Percentiles rank a stretch among this genome's conserved stretches.
Conservation (phyloP, 2,888 invertebrate genomes). For the Notodromas monacha region DNA sequence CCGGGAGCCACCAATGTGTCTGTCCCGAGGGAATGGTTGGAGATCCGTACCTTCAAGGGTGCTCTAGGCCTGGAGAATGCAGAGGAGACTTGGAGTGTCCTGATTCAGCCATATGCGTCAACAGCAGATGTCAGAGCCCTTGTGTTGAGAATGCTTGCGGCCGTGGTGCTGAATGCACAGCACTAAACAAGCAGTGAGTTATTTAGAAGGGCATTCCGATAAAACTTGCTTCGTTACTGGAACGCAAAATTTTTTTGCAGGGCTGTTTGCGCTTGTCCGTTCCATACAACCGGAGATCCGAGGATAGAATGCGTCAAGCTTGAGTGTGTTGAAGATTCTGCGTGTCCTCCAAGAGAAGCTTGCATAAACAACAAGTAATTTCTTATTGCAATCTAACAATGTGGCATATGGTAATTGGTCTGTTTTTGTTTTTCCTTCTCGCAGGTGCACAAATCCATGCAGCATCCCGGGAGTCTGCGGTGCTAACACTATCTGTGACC, state of each 20-base stretch:
- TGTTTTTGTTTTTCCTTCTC: too few species aligned
- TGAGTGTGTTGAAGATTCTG: constrained; percentile 42
- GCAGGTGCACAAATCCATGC: constrained; percentile 55
- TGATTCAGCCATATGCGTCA: constrained; percentile 26
- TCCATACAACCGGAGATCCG: constrained; percentile 16
- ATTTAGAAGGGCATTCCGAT: background rate
- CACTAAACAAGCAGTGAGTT: background rate
- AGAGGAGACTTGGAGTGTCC: constrained; percentile 13
- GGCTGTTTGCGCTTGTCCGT: constrained; percentile 36
- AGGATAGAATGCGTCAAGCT: constrained; percentile 29
- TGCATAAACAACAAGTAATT: constrained; percentile 42
- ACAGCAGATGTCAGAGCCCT: constrained; percentile 34
- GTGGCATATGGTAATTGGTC: too few species aligned
- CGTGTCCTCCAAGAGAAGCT: constrained; percentile 32
- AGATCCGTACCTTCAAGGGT: constrained; percentile 35
- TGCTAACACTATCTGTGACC: constrained; percentile 25
- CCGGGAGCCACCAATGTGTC: constrained; percentile 38
- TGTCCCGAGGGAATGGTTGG: constrained; percentile 34
- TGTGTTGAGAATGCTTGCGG: constrained; percentile 26
- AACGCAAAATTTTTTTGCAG: constrained; percentile 12
- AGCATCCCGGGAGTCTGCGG: constrained; percentile 14
- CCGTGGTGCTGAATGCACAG: constrained; percentile 12
- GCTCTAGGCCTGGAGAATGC: constrained; percentile 39
- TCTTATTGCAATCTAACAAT: too few species aligned
- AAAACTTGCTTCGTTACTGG: too few species aligned